A percentile compares a stretch with the other conserved stretches of the same genome.
These are phyloP conservation scores for Oscheius sp. DNA, from an alignment of 2,888 invertebrate species.

Conservation along the genomic window DNA sequence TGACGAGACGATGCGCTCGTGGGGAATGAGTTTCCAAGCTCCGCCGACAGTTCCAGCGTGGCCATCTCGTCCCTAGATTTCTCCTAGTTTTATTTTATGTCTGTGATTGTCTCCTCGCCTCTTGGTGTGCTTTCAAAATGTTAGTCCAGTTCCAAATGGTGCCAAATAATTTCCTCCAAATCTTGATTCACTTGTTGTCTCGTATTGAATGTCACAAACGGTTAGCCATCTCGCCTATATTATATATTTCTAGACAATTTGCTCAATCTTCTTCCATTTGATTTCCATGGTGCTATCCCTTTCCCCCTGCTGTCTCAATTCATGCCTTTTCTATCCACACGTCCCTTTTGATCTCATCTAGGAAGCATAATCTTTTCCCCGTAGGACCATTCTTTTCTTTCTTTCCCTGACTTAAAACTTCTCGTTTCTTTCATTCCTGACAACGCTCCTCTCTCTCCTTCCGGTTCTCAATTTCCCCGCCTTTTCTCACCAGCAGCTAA, in stretches of 20 bases:
- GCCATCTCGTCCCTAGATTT: not conserved
- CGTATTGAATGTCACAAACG: not conserved
- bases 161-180: slow-evolving; percentile 10
- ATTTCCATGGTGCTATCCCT: not conserved
- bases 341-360: not conserved
- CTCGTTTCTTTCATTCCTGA: not conserved
- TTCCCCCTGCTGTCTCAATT: not conserved
- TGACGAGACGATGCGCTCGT: slow-evolving; percentile 31
- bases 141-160: not conserved
- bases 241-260: not conserved
- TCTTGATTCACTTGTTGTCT: not conserved
- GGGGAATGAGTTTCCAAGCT: slow-evolving; percentile 14
- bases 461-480: no score
- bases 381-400: not conserved
- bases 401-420: not conserved
- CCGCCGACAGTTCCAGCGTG: slow-evolving; percentile 4
- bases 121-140: slow-evolving; percentile 15
- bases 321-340: not conserved
- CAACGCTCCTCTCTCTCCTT: no score
- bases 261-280: slow-evolving; percentile 7
- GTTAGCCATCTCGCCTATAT: slow-evolving; percentile 26
- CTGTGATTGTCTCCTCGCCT: slow-evolving; percentile 11
- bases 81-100: not conserved
- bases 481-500: no score
- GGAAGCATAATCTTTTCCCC: not conserved